Percentiles rank a stretch among this genome's conserved stretches.
phyloP scores from a whole-genome alignment of 2,113 vertebrate genomes.

The Hypomesus transpacificus region DNA sequence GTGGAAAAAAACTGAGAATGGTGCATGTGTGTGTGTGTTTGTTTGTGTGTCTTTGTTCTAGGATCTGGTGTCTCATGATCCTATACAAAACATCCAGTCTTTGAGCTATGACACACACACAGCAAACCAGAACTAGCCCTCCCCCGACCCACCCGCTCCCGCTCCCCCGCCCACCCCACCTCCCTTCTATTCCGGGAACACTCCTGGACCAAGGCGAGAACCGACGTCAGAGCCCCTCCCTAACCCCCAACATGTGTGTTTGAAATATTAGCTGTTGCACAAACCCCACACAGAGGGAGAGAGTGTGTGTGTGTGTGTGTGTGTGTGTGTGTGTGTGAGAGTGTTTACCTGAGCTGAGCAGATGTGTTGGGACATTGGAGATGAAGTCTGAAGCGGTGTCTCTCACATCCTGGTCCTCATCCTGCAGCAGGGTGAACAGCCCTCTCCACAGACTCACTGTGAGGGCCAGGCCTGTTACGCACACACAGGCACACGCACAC shows the following conservation, averaged over 20 bases:
- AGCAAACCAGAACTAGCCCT: neutral
- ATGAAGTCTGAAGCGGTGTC: constrained; percentile 80
- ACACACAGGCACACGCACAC: constrained; percentile 19
- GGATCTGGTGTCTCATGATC: constrained; percentile 12
- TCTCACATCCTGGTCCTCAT: constrained; percentile 84
- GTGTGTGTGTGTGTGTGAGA: neutral
- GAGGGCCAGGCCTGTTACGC: constrained; percentile 72
- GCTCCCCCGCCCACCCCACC: constrained; percentile 23
- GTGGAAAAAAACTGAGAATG: neutral
- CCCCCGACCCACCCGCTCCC: too few relatives aligned
- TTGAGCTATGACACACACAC: constrained; percentile 31
- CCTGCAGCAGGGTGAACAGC: constrained; percentile 84
- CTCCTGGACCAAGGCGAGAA: constrained; percentile 21
- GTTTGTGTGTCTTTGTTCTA: neutral
- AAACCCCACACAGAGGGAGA: neutral
- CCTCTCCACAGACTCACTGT: constrained; percentile 84
- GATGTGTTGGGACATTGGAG: constrained; percentile 65
- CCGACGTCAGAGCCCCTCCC: constrained; percentile 36
- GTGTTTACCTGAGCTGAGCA: constrained; percentile 71
- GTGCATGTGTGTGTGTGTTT: constrained; percentile 6
- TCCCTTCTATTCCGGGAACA: constrained; percentile 44
- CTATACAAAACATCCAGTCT: constrained; percentile 29
- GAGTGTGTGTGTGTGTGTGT: neutral
- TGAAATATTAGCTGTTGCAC: constrained; percentile 15
- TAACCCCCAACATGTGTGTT: constrained; percentile 25